Base-by-base conservation (phyloP, 2,113 vertebrate genomes). In the Poeciliopsis retropinna region DNA sequence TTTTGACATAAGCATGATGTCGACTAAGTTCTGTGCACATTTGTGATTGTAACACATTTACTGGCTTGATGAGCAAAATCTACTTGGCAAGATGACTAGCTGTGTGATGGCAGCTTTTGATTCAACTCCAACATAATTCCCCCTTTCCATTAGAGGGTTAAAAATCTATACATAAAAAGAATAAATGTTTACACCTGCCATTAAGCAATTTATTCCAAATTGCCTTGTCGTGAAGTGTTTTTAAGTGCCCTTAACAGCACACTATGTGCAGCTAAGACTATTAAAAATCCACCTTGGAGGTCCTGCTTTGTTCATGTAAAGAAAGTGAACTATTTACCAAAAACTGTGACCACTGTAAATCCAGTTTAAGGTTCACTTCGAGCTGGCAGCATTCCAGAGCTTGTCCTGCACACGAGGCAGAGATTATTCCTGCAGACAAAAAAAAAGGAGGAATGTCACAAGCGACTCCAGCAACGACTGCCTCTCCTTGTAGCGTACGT, bases 201-300 rank as follows among this genome's bases (percentile, higher is more conserved):
- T 41, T 41, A 41, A 15, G 39, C 39, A 41, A 41, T 41, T 41
- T 41, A 41, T 41, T 15, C 39, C 39, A 41, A 41, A 41, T 41
- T 15, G 39, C 0, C 39, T 15, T 3, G 14, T 41, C 39, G 0
- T 41, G 4, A 41, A 41, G 3, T 15, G 39, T 15, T 41, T 41
- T 41, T 41, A 41, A 41, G 39, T 14, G 15, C 44, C 17, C 17
- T 47, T 19, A 47, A 60, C 19, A 60, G 10, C 25, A 27, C 27
- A 60, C 28, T 30, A 14, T 30, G 15, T 78, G 74, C 81, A 41
- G 64, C 77, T 75, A 32, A 83, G 51, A 62, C 67, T 62, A 66
- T 80, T 72, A 85, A 60, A 87, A 82, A 69, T 74, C 76, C 34
- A 78, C 73, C 68, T 85, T 61, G 71, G 85, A 80, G 80, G 84